Base-by-base conservation (phyloP, 2,888 invertebrate genomes). In the Ecliptopera silaceata region DNA sequence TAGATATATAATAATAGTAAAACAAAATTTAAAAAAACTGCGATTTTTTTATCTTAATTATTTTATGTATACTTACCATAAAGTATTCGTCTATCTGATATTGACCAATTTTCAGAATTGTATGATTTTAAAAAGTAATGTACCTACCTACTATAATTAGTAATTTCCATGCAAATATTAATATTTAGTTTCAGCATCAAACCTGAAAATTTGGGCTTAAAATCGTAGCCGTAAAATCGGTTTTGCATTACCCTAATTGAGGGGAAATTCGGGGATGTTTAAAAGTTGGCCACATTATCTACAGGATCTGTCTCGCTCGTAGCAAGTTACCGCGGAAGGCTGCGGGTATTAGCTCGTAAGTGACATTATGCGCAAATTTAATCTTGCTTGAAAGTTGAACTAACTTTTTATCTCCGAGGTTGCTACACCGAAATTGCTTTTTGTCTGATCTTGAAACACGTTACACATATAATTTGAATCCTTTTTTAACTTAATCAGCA, bases 331-430 rank as follows among this genome's bases (percentile, higher is more conserved):
- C 66, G 56, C 18, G 68, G 60, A 44, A 49, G 39, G 41, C 60
- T 15, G 42, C 65, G 59, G 61, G 62, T 72, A 76, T 80, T 77
- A 76, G 69, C 73, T 71, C 63, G 63, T 74, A 81, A 78, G 75
- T 76, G 71, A 73, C 76, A 74, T 82, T 80, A 82, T 75, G 70
- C 74, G 74, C 72, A 77, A 79, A 79, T 78, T 75, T 74, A 71
- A 75, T 77, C 79, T 79, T 76, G 74, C 79, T 80, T 72, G 78
- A 51, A 61, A 80, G 73, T 82, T 77, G 70, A 74, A 76, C 74
- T 70, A 69, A 66, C 65, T 65, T 64, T 63, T 68, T 51, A 56
- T 47, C 36, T 42, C 11, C 17, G 26, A 18, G n/a, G 31, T 36
- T 47, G 17, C 46, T 36, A 41, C 15, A 36, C 31, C 11, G 4